These are phyloP conservation scores for Thalassarche chlororhynchos DNA, from an alignment of 2,113 vertebrate species.

Conservation along the genomic window DNA sequence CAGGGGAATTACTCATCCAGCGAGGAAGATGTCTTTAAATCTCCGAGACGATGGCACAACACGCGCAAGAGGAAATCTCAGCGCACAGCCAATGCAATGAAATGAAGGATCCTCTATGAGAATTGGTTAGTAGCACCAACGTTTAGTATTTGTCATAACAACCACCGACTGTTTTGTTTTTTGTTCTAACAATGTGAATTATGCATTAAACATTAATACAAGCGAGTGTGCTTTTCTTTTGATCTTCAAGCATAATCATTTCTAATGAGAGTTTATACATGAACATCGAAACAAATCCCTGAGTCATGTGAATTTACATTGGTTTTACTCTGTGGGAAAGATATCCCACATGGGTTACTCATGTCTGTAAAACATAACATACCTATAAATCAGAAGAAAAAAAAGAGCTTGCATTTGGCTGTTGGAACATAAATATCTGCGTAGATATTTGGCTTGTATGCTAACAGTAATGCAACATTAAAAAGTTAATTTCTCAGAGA, in stretches of 20 bases:
- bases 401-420: neutral
- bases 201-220: conserved; percentile 64
- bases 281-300: conserved; percentile 63
- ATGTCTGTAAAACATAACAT: conserved; percentile 34
- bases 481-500: conserved; percentile 34
- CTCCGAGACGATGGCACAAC: neutral
- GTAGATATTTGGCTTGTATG: neutral
- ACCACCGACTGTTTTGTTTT: conserved; percentile 32
- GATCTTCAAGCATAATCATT: conserved; percentile 56
- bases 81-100: neutral
- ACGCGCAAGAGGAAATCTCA: neutral
- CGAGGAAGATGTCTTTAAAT: neutral
- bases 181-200: conserved; percentile 60
- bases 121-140: conserved; percentile 7
- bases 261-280: conserved; percentile 64
- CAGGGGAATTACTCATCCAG: neutral
- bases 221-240: conserved; percentile 60
- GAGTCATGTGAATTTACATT: conserved; percentile 65
- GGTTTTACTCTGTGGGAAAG: conserved; percentile 59
- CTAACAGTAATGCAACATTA: neutral
- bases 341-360: conserved; percentile 51
- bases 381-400: conserved; percentile 13
- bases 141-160: conserved; percentile 59
- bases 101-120: conserved; percentile 30
- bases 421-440: neutral